Base-by-base conservation (phyloP, 2,888 invertebrate genomes). In the Gymnosoma rotundatum region DNA sequence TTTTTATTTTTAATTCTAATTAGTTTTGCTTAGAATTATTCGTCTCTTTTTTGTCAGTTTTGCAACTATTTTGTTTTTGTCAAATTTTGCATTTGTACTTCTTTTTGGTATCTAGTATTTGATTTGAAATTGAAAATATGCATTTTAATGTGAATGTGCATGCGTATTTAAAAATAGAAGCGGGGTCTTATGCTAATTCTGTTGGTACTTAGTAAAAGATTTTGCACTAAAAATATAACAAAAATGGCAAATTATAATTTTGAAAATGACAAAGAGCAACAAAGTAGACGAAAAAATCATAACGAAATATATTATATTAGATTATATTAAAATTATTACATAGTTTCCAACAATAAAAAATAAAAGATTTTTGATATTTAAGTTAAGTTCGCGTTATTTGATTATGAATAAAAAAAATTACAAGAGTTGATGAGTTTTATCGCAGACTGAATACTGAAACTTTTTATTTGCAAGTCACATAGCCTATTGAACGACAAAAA, bases 121-220 rank as follows among this genome's bases (percentile, higher is more conserved):
- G 60, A 42, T 61, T 69, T 78, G 69, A 52, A 78, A 76, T 58
- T 63, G 21, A 25, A 25, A 80, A 74, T 74, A 61, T 60, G 42
- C 20, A 54, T 63, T 74, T 50, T 61, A 14, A 50, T 52, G 50
- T 58, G 20, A 60, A 38, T 78, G 61, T 36, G 20, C 50, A 58
- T 25, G 52, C 20, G 60, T 67, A 69, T 80, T 73, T 80, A 74
- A 69, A 75, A 81, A 81, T 75, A 75, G 74, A 63, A 81, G 69
- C 61, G 74, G 61, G 81, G 75, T 75, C 75, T 81, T 70, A 70
- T 69, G 75, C 56, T 75, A 69, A 75, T 81, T 75, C 69, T 61
- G 73, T 69, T 69, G 25, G 48, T 75, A 79, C 64, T 79, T 79
- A 64, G 78, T 58, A 18, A 58, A 79, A 58, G 58, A 73, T 73